Evolutionary conservation across 2,888 invertebrate species (phyloP).

Genomic region (Polia nebulosa): DNA sequence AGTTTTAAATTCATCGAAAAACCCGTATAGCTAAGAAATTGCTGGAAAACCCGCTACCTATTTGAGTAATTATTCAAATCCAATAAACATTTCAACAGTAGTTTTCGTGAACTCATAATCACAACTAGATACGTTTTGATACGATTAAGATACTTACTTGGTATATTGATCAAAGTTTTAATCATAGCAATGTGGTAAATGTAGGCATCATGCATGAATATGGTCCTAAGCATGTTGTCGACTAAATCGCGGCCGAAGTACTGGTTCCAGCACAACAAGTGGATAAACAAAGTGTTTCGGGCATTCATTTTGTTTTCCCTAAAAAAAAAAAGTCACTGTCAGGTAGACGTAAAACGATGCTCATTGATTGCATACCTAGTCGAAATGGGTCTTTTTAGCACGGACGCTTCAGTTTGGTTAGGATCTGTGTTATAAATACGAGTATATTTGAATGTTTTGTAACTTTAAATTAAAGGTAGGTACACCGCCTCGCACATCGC

Average conservation of each 20-base stretch:
- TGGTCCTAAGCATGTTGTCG: constrained; percentile 80
- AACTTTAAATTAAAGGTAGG: too few relatives aligned
- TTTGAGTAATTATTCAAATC: background rate
- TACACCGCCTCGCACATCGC: too few relatives aligned
- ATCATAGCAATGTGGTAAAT: constrained; percentile 89
- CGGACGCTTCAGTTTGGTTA: too few relatives aligned
- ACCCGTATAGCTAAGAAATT: background rate
- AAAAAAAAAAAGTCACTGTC: constrained; percentile 51
- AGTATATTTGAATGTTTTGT: too few relatives aligned
- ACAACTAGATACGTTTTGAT: background rate
- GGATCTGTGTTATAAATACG: too few relatives aligned
- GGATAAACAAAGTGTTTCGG: constrained; percentile 92
- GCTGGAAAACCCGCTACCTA: background rate
- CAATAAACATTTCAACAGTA: background rate
- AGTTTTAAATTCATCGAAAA: too few relatives aligned
- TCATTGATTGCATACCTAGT: background rate
- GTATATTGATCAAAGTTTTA: constrained; percentile 83
- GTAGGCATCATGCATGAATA: constrained; percentile 89
- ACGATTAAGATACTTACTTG: constrained; percentile 74
- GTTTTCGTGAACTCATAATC: background rate
- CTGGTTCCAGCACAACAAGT: constrained; percentile 90
- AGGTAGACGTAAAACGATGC: background rate
- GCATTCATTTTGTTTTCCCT: constrained; percentile 86
- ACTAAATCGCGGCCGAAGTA: constrained; percentile 78
- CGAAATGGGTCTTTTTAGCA: too few relatives aligned